Evolutionary conservation across 2,888 invertebrate species (phyloP), one percentile per base, ranked within the genome.

Genomic region (Sphaerophoria taeniata): DNA sequence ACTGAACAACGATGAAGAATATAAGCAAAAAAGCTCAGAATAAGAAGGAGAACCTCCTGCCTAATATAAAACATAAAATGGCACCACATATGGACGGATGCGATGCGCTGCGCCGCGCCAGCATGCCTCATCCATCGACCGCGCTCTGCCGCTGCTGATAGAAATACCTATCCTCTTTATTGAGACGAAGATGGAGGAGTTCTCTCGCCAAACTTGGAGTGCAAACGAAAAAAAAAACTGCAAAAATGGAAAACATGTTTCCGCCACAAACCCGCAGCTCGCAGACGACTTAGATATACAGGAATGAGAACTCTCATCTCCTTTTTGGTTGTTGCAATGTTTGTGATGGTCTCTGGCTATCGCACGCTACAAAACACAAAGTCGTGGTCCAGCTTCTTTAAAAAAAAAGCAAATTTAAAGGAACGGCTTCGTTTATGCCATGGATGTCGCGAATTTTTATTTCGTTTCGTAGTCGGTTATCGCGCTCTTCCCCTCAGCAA

Each of bases 31-130:
- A 39, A 16, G 11, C 14, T 11, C 51, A 39, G 45, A 71, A 45
- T 33, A 56, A 45, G 61, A 65, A 24, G 53, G 58, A 73, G 81
- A 84, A 67, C 70, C 83, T 79, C 53, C 74, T 84, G 80, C 84
- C 84, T 81, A 76, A 81, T 85, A 85, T 85, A 77, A 85, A 81
- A 73, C 80, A 85, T 85, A 76, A 85, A 81, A 84, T 84, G 84
- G 84, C 85, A 85, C 73, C 81, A 85, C 80, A 81, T 73, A 85
- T 81, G 85, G 72, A 81, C 63, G 72, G 65, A 65, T 65, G 49
- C 65, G 65, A 65, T 49, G 65, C 49, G 65, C 65, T 49, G 65
- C 49, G 56, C 53, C 67, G 83, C 73, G 69, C 56, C 24, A 24
- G 24, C 24, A 24, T 24, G 24, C 24, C 24, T 24, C 24, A 24